Base-by-base conservation (phyloP, 2,797 vertebrate species). In the Hippopotamyrus pictus region DNA sequence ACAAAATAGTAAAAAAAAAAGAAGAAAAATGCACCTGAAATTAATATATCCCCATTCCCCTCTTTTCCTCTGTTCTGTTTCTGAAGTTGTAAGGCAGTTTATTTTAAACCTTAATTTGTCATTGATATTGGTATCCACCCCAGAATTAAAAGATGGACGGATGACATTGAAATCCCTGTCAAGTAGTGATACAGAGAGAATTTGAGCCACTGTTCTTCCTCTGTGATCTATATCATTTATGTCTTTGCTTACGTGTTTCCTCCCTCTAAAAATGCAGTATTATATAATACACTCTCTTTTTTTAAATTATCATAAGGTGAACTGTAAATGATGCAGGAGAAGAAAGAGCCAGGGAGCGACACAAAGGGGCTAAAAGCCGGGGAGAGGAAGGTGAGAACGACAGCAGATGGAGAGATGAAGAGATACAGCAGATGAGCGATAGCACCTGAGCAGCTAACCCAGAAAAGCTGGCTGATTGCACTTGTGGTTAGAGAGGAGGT, bases 391-490 rank as follows among this genome's bases (percentile, higher is more conserved):
- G 89, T 22, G 90, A 90, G 90, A 92, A 89, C 88, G 76, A 82
- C 89, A 88, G 22, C 90, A 79, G 88, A 41, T 9, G 48, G 25
- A 88, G 86, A 79, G 90, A 90, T 86, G 44, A n/a, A 33, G 84
- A 29, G 84, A 89, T 88, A 89, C 3, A 46, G 51, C 86, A 14
- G 53, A 57, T 51, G 41, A 90, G 89, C 87, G 79, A 86, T 84
- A 90, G 91, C 93, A 94, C 92, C 93, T 93, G 93, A 93, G 87
- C 44, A 85, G 51, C 59, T 93, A 93, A 94, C 93, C 93, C 91
- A 93, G 91, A 93, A 93, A 93, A 90, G 90, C 92, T 73, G 92
- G 92, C 92, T 91, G 93, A 93, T 91, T 83, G 59, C 89, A 89
- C 89, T 89, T 93, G 93, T 92, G 92, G 92, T 93, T 90, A 91